Percentiles rank a stretch among this genome's conserved stretches.
These are phyloP conservation scores for Chironomus tentans DNA, from an alignment of 2,888 invertebrate genomes.

Conservation along the genomic window DNA sequence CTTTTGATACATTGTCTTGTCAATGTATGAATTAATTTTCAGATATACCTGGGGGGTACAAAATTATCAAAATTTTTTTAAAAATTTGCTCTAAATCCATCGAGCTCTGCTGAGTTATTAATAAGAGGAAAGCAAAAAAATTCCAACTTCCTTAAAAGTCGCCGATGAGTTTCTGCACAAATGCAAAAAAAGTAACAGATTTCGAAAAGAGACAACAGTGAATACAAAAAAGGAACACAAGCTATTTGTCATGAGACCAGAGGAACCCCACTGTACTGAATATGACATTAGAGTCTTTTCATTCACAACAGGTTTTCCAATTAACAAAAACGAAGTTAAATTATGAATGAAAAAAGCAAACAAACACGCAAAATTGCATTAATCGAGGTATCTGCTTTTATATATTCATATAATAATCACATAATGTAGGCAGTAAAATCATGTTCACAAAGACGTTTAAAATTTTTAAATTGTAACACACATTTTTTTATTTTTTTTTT, in stretches of 20 bases:
- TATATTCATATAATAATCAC: background rate
- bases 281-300: constrained; percentile 24
- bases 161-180: background rate
- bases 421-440: constrained; percentile 25
- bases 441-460: constrained; percentile 14
- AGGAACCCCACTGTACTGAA: background rate
- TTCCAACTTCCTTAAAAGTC: background rate
- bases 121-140: background rate
- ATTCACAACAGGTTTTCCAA: constrained; percentile 26
- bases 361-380: constrained; percentile 25
- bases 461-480: constrained; percentile 22
- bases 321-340: constrained; percentile 15
- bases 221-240: background rate
- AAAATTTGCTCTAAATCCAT: no score
- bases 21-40: constrained; percentile 15
- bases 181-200: background rate
- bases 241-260: constrained; percentile 5
- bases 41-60: background rate
- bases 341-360: constrained; percentile 21
- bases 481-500: background rate
- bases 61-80: no score
- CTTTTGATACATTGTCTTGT: background rate
- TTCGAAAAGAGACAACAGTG: background rate
- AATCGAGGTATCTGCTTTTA: constrained; percentile 6
- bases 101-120: no score